phyloP scores from a whole-genome alignment of 2,888 invertebrate species.

The Cataglyphis cursor region DNA sequence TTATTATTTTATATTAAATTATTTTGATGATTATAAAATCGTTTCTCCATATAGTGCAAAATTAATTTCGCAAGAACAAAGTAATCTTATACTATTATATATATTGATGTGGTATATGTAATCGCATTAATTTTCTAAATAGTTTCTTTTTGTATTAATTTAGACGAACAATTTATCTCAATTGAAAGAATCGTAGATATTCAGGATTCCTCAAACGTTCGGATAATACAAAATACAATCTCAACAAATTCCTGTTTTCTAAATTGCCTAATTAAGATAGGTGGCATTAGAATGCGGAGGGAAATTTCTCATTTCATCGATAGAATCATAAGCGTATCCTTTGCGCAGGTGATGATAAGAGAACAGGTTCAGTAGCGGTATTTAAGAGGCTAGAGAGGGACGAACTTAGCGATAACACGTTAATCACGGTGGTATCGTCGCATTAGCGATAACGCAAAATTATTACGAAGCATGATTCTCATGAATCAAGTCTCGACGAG shows the following conservation, averaged over 20 bases:
- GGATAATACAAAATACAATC: not conserved
- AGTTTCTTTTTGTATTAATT: not conserved
- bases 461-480: conserved; percentile 60
- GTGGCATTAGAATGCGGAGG: not conserved
- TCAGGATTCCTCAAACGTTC: not conserved
- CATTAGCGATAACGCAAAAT: conserved; percentile 71
- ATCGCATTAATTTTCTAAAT: not conserved
- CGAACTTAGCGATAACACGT: conserved; percentile 41
- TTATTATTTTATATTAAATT: not conserved
- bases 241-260: conserved; percentile 12
- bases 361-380: conserved; percentile 64
- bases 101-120: not conserved
- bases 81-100: not conserved
- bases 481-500: conserved; percentile 41
- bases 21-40: not conserved
- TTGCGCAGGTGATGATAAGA: conserved; percentile 62
- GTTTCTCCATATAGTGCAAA: not conserved
- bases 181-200: not conserved
- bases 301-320: conserved; percentile 43
- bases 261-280: conserved; percentile 27
- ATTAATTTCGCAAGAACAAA: not conserved
- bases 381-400: conserved; percentile 55
- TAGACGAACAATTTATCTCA: not conserved
- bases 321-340: conserved; percentile 47
- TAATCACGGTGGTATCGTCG: conserved; percentile 47